Percentiles rank a stretch among this genome's conserved stretches.
phyloP scores from a whole-genome alignment of 2,113 vertebrate species.

The Pseudorhombus dupliciocellatus region DNA sequence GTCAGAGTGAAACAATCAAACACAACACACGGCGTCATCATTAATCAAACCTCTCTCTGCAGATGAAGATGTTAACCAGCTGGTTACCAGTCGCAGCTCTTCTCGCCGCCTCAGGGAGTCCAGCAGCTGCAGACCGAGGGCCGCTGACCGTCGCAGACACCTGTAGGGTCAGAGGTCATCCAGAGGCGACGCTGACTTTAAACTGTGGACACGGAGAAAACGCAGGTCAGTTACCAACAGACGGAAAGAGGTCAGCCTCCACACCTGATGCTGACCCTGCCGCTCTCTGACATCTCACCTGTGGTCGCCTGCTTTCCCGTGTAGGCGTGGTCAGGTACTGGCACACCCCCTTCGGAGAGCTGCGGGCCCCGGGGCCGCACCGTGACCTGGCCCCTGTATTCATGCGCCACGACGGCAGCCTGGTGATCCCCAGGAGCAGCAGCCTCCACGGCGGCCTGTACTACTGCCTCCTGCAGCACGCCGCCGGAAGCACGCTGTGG shows the following conservation, averaged over 20 bases:
- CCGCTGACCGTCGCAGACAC: slow-evolving; percentile 25
- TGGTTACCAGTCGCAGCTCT: slow-evolving; percentile 49
- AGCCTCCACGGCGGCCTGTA: slow-evolving; percentile 73
- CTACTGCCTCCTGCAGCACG: slow-evolving; percentile 70
- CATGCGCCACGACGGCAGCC: slow-evolving; percentile 59
- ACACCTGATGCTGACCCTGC: too few relatives aligned
- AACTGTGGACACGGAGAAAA: slow-evolving; percentile 53
- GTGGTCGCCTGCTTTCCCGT: neutral
- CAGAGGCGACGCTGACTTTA: slow-evolving; percentile 47
- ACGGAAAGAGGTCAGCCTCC: too few relatives aligned
- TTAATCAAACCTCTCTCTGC: neutral
- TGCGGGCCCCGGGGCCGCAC: slow-evolving; percentile 28
- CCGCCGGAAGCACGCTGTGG: slow-evolving; percentile 46
- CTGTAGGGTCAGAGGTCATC: slow-evolving; percentile 38
- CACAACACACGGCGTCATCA: too few relatives aligned
- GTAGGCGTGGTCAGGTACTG: slow-evolving; percentile 69
- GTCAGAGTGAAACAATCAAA: neutral
- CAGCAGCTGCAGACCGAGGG: neutral
- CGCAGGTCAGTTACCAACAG: slow-evolving; percentile 49
- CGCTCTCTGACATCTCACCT: neutral
- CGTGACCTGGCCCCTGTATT: slow-evolving; percentile 39
- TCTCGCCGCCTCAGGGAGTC: slow-evolving; percentile 12
- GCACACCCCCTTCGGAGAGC: slow-evolving; percentile 78
- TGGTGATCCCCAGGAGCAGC: slow-evolving; percentile 62
- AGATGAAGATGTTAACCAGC: slow-evolving; percentile 57